Conservation (phyloP, 1,140 invertebrate species). For the Riptortus pedestris region DNA sequence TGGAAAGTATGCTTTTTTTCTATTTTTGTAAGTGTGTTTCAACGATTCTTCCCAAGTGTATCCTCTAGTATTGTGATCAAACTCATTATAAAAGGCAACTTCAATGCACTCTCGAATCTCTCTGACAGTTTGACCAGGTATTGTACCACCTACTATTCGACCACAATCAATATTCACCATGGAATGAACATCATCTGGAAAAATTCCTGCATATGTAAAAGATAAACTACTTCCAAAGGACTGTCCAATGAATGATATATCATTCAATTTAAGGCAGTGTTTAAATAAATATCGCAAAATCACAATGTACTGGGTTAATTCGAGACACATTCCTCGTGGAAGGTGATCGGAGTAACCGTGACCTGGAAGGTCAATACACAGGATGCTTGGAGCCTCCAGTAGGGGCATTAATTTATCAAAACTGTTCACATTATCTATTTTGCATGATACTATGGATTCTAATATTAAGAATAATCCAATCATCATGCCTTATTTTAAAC, state of each 20-base stretch:
- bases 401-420: conserved; percentile 70
- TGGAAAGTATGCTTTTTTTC: not conserved
- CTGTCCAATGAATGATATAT: conserved; percentile 65
- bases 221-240: conserved; percentile 66
- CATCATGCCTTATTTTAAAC: no score
- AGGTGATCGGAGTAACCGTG: conserved; percentile 74
- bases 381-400: conserved; percentile 44
- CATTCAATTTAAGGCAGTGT: conserved; percentile 58
- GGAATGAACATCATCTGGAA: conserved; percentile 52
- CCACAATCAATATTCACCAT: conserved; percentile 35
- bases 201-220: conserved; percentile 66
- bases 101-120: no score
- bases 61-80: not conserved
- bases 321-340: conserved; percentile 56
- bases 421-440: conserved; percentile 78
- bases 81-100: no score
- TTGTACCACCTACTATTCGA: not conserved
- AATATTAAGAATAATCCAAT: no score
- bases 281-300: conserved; percentile 66
- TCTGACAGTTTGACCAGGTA: no score
- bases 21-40: not conserved
- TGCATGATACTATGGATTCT: no score
- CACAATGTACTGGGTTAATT: conserved; percentile 59
- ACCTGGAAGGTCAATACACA: conserved; percentile 67
- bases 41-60: conserved; percentile 8